Conservation (phyloP, 2,797 vertebrate species). For the Florisuga fusca region DNA sequence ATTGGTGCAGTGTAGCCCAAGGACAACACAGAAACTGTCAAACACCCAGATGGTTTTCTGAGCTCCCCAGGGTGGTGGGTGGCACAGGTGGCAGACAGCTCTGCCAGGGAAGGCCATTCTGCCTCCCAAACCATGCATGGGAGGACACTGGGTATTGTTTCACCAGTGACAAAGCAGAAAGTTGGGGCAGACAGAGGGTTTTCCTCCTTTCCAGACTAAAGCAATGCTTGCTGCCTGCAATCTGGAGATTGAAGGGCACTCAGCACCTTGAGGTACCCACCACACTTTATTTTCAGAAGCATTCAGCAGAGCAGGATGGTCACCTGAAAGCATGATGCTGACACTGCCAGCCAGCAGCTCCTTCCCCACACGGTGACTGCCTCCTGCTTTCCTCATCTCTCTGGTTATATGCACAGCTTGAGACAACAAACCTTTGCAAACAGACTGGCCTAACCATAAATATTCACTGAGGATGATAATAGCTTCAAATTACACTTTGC, state of each 20-base stretch:
- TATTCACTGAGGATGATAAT: background rate
- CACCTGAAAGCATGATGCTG: background rate
- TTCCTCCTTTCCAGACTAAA: background rate
- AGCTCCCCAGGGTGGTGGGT: background rate
- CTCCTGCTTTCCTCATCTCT: background rate
- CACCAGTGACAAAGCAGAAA: background rate
- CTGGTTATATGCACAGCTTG: background rate
- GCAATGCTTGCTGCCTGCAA: background rate
- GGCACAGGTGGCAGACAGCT: background rate
- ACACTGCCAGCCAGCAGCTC: background rate
- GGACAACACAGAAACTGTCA: background rate
- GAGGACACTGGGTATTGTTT: background rate
- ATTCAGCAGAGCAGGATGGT: background rate
- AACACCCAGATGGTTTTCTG: background rate
- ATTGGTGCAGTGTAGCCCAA: background rate
- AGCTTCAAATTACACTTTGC: background rate
- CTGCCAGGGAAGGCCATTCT: accelerated
- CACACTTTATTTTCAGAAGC: background rate
- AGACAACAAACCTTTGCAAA: background rate
- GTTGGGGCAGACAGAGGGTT: background rate
- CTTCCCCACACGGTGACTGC: background rate
- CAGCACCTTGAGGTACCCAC: background rate
- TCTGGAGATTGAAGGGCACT: background rate
- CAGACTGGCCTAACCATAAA: background rate
- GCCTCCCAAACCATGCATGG: accelerated